Evolutionary conservation across 2,113 vertebrate species (phyloP).

Genomic region (Brachirus orientalis): DNA sequence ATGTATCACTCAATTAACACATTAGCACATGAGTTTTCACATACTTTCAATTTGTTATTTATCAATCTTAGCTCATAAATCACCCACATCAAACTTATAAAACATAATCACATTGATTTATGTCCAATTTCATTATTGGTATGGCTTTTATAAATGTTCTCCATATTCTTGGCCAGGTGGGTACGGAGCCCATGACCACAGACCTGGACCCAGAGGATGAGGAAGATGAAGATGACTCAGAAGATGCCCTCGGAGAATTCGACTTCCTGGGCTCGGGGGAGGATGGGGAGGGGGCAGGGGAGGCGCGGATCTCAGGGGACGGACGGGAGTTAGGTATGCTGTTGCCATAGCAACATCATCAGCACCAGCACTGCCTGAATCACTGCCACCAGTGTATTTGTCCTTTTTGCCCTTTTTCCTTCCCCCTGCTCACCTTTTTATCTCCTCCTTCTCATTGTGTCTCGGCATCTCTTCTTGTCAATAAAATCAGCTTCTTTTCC

Average conservation of each 20-base stretch:
- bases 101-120: too few relatives aligned
- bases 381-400: constrained; percentile 72
- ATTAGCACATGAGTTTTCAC: too few relatives aligned
- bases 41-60: too few relatives aligned
- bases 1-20: too few relatives aligned
- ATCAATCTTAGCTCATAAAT: too few relatives aligned
- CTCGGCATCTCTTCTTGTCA: constrained; percentile 75
- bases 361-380: constrained; percentile 68
- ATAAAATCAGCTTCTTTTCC: constrained; percentile 79
- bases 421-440: constrained; percentile 61
- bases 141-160: not conserved
- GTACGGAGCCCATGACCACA: constrained; percentile 84
- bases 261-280: constrained; percentile 92
- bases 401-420: constrained; percentile 37
- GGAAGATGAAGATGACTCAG: constrained; percentile 91
- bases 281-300: constrained; percentile 87
- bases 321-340: constrained; percentile 87
- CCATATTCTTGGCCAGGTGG: constrained; percentile 71
- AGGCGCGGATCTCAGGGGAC: constrained; percentile 85
- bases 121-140: too few relatives aligned
- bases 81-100: too few relatives aligned
- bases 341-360: constrained; percentile 72
- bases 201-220: constrained; percentile 89
- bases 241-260: constrained; percentile 91
- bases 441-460: constrained; percentile 74